Evolutionary conservation across 2,797 vertebrate genomes (phyloP).

Genomic region (Crax fasciolata): DNA sequence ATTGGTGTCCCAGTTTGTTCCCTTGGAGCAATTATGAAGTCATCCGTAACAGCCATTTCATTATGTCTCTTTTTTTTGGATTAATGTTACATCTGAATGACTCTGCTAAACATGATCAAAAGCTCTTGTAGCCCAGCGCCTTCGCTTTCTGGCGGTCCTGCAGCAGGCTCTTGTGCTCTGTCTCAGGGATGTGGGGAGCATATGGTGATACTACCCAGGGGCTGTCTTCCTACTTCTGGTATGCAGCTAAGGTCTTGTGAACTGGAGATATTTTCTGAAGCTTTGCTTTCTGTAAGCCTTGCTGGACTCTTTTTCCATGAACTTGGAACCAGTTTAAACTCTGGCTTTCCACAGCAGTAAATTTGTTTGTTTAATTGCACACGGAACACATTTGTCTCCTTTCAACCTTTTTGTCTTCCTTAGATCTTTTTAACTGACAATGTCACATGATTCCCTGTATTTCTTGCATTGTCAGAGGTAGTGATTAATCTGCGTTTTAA

Average conservation of each 20-base stretch:
- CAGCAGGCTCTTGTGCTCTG: neutral
- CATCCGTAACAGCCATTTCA: neutral
- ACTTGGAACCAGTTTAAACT: neutral
- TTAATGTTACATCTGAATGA: neutral
- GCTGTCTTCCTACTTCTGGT: neutral
- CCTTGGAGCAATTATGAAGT: neutral
- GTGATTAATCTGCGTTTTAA: neutral
- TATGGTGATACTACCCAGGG: fast-evolving
- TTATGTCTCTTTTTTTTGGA: neutral
- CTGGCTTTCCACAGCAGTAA: neutral
- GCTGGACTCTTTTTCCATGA: neutral
- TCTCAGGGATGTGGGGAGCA: neutral
- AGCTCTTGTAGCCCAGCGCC: neutral
- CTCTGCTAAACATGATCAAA: neutral
- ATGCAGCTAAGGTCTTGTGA: neutral
- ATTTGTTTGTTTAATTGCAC: neutral
- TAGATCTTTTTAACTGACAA: neutral
- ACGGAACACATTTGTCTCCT: neutral
- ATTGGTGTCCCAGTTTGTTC: neutral
- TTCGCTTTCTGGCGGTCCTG: neutral
- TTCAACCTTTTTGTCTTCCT: neutral
- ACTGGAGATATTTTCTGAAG: neutral
- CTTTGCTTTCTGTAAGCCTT: neutral
- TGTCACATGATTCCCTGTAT: neutral
- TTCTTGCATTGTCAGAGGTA: neutral